A percentile compares a stretch with the other conserved stretches of the same genome.
Evolutionary conservation across 2,797 vertebrate species (phyloP).

Genomic region (Karalla daura): DNA sequence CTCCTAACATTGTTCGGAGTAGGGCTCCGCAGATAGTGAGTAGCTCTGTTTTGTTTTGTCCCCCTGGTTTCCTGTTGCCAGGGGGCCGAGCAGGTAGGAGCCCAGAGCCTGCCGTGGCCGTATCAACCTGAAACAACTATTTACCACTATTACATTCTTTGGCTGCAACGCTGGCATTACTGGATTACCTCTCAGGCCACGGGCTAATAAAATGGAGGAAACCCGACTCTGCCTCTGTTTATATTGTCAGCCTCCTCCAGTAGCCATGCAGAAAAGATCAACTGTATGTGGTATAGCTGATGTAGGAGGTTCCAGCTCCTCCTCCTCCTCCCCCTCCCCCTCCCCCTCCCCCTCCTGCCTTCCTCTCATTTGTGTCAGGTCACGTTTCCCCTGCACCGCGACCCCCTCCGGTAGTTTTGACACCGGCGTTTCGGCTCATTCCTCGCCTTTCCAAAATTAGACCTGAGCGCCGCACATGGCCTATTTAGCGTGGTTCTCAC

Average conservation of each 20-base stretch:
- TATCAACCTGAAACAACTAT: not conserved
- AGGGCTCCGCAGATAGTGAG: not conserved
- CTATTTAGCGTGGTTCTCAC: conserved; percentile 23
- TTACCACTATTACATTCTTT: conserved; percentile 7
- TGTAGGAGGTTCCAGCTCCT: not conserved
- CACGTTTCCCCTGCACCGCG: not conserved
- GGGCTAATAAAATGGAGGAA: not conserved
- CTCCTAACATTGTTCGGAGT: too few species aligned
- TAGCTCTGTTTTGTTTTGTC: not conserved
- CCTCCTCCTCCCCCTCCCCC: not conserved
- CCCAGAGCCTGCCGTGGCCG: not conserved
- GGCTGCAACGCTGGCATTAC: not conserved
- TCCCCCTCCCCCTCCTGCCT: not conserved
- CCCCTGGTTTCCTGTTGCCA: too few species aligned
- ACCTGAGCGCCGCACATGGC: conserved; percentile 19
- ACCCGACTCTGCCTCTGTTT: not conserved
- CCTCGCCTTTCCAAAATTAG: conserved; percentile 40
- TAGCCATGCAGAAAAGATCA: not conserved
- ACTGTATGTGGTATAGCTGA: not conserved
- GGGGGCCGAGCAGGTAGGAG: not conserved
- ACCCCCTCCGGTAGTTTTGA: conserved; percentile 28
- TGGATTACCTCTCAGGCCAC: not conserved
- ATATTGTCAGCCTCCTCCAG: too few species aligned
- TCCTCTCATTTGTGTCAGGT: not conserved
- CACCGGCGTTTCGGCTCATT: conserved; percentile 21